Evolutionary conservation across 1,140 invertebrate genomes (phyloP).

Genomic region (Macrostomum lignano): DNA sequence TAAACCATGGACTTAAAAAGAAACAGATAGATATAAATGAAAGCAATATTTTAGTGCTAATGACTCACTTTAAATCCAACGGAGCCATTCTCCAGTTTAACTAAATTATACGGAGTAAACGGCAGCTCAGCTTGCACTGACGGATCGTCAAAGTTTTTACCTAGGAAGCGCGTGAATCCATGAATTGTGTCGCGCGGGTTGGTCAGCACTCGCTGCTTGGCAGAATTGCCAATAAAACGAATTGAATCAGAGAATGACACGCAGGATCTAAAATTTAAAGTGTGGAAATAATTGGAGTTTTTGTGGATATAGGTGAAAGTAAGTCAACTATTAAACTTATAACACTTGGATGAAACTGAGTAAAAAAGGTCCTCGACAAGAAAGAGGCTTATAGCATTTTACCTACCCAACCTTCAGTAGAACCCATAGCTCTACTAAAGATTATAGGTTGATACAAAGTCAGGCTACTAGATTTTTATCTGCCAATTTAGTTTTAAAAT

Average conservation of each 20-base stretch:
- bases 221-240: constrained; percentile 67
- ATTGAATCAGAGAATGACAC: constrained; percentile 71
- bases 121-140: constrained; percentile 48
- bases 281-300: constrained; percentile 39
- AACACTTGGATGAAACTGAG: too few relatives aligned
- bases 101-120: constrained; percentile 43
- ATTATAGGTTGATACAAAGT: too few relatives aligned
- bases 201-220: constrained; percentile 77
- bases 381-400: too few relatives aligned
- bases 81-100: constrained; percentile 37
- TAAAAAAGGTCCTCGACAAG: too few relatives aligned
- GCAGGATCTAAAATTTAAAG: constrained; percentile 44
- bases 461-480: too few relatives aligned
- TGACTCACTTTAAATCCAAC: constrained; percentile 46
- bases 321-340: too few relatives aligned
- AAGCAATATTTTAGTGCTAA: too few relatives aligned
- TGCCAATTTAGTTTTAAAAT: too few relatives aligned
- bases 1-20: too few relatives aligned
- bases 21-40: too few relatives aligned
- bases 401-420: too few relatives aligned
- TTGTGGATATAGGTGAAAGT: constrained; percentile 7
- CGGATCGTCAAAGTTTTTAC: constrained; percentile 51
- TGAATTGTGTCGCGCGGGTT: constrained; percentile 85
- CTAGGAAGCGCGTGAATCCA: constrained; percentile 67
- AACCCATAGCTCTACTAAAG: too few relatives aligned